phyloP scores from a whole-genome alignment of 37 sponge, comb jelly and placozoan species.

The Bolinopsis microptera region DNA sequence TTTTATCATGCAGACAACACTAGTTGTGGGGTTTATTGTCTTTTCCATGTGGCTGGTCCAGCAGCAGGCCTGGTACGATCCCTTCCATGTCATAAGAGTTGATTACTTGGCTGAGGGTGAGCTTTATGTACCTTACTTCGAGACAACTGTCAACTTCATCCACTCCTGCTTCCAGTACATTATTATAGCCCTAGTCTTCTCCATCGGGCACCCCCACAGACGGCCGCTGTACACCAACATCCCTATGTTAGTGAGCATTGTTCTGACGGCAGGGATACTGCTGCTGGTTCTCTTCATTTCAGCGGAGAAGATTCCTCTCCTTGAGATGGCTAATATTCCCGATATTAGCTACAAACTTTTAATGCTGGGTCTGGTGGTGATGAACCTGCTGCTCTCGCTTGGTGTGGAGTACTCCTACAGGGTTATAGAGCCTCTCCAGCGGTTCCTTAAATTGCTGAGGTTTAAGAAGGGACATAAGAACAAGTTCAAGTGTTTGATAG shows the following conservation, averaged over 20 bases:
- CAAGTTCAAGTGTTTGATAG: background rate
- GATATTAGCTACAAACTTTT: background rate
- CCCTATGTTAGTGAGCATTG: background rate
- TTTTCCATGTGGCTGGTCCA: constrained; percentile 18
- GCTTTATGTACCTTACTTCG: constrained; percentile 70
- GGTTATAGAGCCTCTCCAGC: background rate
- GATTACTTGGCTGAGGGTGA: constrained; percentile 65
- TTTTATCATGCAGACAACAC: constrained; percentile 6
- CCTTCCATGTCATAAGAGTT: constrained; percentile 67
- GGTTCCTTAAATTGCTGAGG: background rate
- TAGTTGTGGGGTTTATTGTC: background rate
- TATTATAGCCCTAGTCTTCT: constrained; percentile 73
- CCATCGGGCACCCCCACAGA: constrained; percentile 80
- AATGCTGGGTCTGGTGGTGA: constrained; percentile 3
- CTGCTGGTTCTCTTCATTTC: background rate
- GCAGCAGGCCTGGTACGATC: background rate
- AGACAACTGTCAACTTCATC: constrained; percentile 80
- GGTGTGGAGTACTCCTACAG: constrained; percentile 11
- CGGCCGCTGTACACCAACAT: constrained; percentile 80
- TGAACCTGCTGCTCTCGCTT: background rate
- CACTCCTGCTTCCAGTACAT: constrained; percentile 78
- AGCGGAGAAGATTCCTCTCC: background rate
- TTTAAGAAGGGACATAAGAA: constrained; percentile 28
- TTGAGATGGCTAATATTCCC: background rate
- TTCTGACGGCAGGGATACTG: background rate